Evolutionary conservation across 2,797 vertebrate genomes (phyloP).

Genomic region (Labroides dimidiatus): DNA sequence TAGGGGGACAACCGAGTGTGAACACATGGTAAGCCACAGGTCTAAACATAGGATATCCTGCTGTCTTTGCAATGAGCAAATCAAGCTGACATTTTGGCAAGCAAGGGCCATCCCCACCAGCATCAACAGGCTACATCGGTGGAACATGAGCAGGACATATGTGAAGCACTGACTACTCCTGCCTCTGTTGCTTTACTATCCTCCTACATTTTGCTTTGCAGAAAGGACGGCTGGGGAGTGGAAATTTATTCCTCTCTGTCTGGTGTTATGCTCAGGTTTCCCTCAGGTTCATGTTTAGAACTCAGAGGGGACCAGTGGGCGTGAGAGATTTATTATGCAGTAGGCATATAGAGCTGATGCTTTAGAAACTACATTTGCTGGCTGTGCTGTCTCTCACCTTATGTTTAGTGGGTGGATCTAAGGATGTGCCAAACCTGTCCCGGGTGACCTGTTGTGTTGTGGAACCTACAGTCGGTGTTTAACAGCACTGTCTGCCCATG

Average conservation of each 20-base stretch:
- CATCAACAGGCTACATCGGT: slow-evolving; percentile 48
- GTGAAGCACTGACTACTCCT: slow-evolving; percentile 44
- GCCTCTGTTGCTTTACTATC: slow-evolving; percentile 33
- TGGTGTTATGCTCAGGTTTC: slow-evolving; percentile 38
- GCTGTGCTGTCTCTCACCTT: slow-evolving; percentile 44
- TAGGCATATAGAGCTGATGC: slow-evolving; percentile 25
- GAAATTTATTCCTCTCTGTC: slow-evolving; percentile 47
- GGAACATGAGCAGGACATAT: slow-evolving; percentile 54
- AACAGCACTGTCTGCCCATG: not conserved
- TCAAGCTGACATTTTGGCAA: slow-evolving; percentile 59
- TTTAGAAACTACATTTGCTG: slow-evolving; percentile 34
- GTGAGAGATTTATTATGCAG: slow-evolving; percentile 44
- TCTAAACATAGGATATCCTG: slow-evolving; percentile 52
- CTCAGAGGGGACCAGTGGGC: slow-evolving; percentile 47
- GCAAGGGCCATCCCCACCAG: slow-evolving; percentile 34
- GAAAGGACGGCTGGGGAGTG: slow-evolving; percentile 29
- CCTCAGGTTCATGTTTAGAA: slow-evolving; percentile 45
- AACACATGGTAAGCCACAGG: slow-evolving; percentile 35
- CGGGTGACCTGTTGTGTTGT: slow-evolving; percentile 19
- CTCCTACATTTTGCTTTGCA: slow-evolving; percentile 48
- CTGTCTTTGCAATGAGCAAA: slow-evolving; percentile 33
- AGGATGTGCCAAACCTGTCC: slow-evolving; percentile 22
- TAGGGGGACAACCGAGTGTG: not conserved
- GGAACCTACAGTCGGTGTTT: slow-evolving; percentile 1
- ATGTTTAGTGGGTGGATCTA: slow-evolving; percentile 38